A percentile compares a stretch with the other conserved stretches of the same genome.
Evolutionary conservation across 2,113 vertebrate genomes (phyloP).

Genomic region (Alligator sinensis): DNA sequence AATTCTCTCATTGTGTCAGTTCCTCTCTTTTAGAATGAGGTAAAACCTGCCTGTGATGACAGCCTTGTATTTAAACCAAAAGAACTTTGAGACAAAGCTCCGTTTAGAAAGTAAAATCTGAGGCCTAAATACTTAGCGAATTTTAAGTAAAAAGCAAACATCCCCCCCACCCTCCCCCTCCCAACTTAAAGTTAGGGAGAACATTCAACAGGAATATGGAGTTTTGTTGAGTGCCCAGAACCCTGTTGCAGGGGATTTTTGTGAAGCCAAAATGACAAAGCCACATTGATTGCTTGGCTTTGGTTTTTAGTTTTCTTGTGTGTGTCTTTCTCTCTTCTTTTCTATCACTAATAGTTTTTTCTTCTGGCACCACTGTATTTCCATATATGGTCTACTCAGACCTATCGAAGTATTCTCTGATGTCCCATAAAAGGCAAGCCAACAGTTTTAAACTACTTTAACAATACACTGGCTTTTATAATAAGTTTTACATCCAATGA

Average conservation of each 20-base stretch:
- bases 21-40: neutral
- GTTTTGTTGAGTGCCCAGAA: neutral
- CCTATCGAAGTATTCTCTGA: neutral
- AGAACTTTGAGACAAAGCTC: neutral
- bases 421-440: neutral
- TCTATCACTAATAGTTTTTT: neutral
- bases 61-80: neutral
- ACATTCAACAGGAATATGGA: neutral
- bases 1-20: neutral
- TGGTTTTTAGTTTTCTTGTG: neutral
- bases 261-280: neutral
- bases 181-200: neutral
- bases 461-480: neutral
- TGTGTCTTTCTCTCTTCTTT: neutral
- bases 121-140: neutral
- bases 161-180: too few relatives aligned
- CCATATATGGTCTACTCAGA: neutral
- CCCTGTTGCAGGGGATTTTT: neutral
- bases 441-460: neutral
- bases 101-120: neutral
- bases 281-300: too few relatives aligned
- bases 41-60: neutral
- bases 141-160: neutral
- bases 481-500: neutral
- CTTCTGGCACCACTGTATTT: neutral